A percentile compares a stretch with the other conserved stretches of the same genome.
These are phyloP conservation scores for Drosophila crucigera DNA, from an alignment of 2,888 invertebrate genomes.

Conservation along the genomic window DNA sequence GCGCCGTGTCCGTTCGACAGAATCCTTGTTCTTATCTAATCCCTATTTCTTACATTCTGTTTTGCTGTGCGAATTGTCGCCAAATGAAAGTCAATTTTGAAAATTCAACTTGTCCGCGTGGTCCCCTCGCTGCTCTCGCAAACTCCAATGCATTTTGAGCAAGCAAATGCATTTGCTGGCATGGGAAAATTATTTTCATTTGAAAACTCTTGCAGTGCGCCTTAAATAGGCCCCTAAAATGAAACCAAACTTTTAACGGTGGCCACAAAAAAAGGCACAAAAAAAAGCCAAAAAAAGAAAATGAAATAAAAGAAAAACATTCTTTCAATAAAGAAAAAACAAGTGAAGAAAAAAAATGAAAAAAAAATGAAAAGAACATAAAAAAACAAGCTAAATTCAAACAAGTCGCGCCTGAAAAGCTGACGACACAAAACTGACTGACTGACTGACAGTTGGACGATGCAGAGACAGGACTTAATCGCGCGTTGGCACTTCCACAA, in stretches of 20 bases:
- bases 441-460: conserved; percentile 2
- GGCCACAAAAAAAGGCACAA: conserved; percentile 2
- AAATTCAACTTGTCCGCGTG: not conserved
- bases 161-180: conserved; percentile 58
- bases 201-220: conserved; percentile 10
- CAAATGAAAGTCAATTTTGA: conserved; percentile 4
- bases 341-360: not conserved
- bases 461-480: conserved; percentile 1
- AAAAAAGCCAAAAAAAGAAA: not conserved
- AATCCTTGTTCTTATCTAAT: conserved; percentile 13
- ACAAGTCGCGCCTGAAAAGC: not conserved
- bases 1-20: not conserved
- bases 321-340: not conserved
- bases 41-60: not conserved
- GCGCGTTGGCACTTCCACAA: conserved; percentile 18
- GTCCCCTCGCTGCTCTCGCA: not conserved
- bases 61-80: conserved; percentile 2
- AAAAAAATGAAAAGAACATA: not conserved
- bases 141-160: conserved; percentile 19
- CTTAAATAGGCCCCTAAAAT: conserved; percentile 4
- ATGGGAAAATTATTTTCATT: not conserved
- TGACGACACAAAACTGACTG: not conserved
- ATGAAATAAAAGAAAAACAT: not conserved
- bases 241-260: conserved; percentile 21
- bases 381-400: conserved; percentile 13